Conservation (phyloP, 2,797 vertebrate genomes). For the Myotis findleyi region DNA sequence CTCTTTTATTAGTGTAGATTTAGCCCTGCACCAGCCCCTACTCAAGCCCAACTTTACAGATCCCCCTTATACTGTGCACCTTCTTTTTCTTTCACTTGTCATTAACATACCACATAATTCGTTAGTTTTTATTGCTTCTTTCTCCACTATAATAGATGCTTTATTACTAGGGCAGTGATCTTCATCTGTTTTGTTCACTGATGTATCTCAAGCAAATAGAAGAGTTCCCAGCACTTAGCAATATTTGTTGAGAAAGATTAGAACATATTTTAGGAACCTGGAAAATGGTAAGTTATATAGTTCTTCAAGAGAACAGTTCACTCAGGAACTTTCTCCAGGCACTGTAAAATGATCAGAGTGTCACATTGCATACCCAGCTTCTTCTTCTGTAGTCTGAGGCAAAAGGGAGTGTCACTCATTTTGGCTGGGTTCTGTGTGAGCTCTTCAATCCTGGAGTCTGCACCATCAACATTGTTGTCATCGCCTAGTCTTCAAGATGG, state of each 20-base stretch:
- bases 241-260: conserved; percentile 10
- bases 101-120: neutral
- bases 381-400: neutral
- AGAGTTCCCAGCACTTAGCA: neutral
- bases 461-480: too few relatives aligned
- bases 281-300: neutral
- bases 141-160: neutral
- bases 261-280: conserved; percentile 1
- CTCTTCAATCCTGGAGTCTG: neutral
- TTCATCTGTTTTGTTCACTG: neutral
- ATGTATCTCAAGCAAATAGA: neutral
- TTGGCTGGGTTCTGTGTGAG: neutral
- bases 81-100: neutral
- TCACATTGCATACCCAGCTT: neutral
- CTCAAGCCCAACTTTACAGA: neutral
- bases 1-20: too few relatives aligned
- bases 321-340: neutral
- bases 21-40: neutral
- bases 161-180: neutral
- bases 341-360: neutral
- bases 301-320: neutral
- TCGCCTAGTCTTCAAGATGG: neutral
- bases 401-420: neutral
- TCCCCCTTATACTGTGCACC: neutral
- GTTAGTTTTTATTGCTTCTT: neutral